Evolutionary conservation across 1,140 invertebrate genomes (phyloP).

Genomic region (Drosophila pectinifera): DNA sequence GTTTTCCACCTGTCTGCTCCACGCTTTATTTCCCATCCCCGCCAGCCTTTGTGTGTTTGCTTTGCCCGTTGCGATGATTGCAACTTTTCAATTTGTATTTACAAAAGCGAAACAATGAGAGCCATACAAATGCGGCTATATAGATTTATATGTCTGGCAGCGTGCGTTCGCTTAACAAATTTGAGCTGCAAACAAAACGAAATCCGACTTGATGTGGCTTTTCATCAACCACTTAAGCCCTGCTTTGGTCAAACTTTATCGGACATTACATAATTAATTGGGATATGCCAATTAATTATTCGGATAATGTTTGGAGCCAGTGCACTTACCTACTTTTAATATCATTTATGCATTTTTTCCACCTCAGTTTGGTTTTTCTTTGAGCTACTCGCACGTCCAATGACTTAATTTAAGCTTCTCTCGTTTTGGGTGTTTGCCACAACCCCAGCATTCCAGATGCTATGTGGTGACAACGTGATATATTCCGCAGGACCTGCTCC

Average conservation of each 20-base stretch:
- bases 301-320: background rate
- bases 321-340: background rate
- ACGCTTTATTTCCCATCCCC: slow-evolving; percentile 14
- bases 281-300: no score
- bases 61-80: slow-evolving; percentile 38
- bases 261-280: slow-evolving; percentile 16
- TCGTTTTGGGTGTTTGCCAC: slow-evolving; percentile 22
- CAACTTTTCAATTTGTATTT: slow-evolving; percentile 68
- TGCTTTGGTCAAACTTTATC: slow-evolving; percentile 14
- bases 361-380: background rate
- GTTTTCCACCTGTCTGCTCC: slow-evolving; percentile 40
- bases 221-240: slow-evolving; percentile 24
- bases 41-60: slow-evolving; percentile 49
- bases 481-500: slow-evolving; percentile 13
- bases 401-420: slow-evolving; percentile 5
- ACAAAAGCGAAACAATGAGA: slow-evolving; percentile 51
- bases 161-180: slow-evolving; percentile 22
- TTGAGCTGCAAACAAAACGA: slow-evolving; percentile 25
- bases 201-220: slow-evolving; percentile 11
- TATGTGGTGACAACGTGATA: slow-evolving; percentile 4
- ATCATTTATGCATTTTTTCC: background rate
- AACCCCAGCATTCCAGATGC: slow-evolving; percentile 50
- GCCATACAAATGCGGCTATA: slow-evolving; percentile 29
- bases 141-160: slow-evolving; percentile 3
- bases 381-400: background rate